phyloP scores from a whole-genome alignment of 2,113 vertebrate species.

The Syngnathus scovelli region DNA sequence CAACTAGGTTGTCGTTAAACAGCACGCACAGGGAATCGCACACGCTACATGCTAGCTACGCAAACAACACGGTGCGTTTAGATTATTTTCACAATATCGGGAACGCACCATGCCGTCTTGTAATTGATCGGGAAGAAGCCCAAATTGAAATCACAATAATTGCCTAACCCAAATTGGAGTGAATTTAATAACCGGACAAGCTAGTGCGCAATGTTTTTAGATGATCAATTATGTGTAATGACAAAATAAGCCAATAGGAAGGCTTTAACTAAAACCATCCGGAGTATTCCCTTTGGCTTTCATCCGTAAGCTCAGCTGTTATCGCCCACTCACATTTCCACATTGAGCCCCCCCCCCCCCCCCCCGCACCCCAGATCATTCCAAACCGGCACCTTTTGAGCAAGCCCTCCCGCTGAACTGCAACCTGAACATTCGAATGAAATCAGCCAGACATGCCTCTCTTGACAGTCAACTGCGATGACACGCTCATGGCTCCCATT shows the following conservation, averaged over 20 bases:
- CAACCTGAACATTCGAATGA: conserved; percentile 48
- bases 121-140: too few species aligned
- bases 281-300: conserved; percentile 38
- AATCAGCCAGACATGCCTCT: conserved; percentile 48
- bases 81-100: too few species aligned
- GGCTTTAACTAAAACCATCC: conserved; percentile 22
- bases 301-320: conserved; percentile 19
- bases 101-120: too few species aligned
- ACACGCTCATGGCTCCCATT: conserved; percentile 65
- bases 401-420: conserved; percentile 26
- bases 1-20: too few species aligned
- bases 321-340: conserved; percentile 45
- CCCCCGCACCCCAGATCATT: conserved; percentile 24
- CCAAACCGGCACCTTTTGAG: conserved; percentile 27
- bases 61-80: too few species aligned
- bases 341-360: conserved; percentile 20
- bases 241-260: conserved; percentile 26
- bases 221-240: conserved; percentile 24
- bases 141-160: too few species aligned
- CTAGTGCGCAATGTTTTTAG: conserved; percentile 12
- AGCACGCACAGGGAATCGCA: too few species aligned
- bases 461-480: conserved; percentile 52
- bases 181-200: not conserved
- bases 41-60: too few species aligned
- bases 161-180: not conserved